These are phyloP conservation scores for Ginglymostoma cirratum DNA, from an alignment of 2,113 vertebrate species.

Conservation along the genomic window DNA sequence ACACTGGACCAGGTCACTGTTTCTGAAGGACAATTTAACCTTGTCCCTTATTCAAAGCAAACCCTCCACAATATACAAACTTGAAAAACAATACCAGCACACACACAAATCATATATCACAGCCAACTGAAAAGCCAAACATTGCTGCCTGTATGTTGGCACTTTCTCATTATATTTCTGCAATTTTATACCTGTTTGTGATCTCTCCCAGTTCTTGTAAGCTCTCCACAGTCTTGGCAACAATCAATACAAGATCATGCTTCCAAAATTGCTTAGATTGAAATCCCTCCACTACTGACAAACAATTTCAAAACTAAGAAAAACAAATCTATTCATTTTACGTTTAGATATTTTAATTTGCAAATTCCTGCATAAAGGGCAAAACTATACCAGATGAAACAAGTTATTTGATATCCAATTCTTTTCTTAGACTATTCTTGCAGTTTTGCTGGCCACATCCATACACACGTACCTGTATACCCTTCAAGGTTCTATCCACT, in stretches of 20 bases:
- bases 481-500: conserved; percentile 91
- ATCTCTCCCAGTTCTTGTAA: neutral
- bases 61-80: too few species aligned
- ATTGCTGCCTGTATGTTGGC: neutral
- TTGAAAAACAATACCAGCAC: too few species aligned
- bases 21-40: too few species aligned
- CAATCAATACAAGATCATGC: neutral
- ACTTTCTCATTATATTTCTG: neutral
- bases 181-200: neutral
- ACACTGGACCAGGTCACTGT: too few species aligned
- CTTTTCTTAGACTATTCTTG: neutral
- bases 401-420: neutral
- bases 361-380: too few species aligned
- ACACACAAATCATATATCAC: too few species aligned
- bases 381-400: neutral
- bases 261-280: neutral
- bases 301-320: neutral
- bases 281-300: neutral
- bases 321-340: neutral
- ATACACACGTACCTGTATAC: conserved; percentile 69
- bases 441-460: neutral
- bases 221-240: neutral
- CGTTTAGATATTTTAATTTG: neutral
- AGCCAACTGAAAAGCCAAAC: too few species aligned
- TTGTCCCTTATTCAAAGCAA: too few species aligned